phyloP scores from a whole-genome alignment of 2,888 invertebrate species.

The Drosophila hawaiiensis region DNA sequence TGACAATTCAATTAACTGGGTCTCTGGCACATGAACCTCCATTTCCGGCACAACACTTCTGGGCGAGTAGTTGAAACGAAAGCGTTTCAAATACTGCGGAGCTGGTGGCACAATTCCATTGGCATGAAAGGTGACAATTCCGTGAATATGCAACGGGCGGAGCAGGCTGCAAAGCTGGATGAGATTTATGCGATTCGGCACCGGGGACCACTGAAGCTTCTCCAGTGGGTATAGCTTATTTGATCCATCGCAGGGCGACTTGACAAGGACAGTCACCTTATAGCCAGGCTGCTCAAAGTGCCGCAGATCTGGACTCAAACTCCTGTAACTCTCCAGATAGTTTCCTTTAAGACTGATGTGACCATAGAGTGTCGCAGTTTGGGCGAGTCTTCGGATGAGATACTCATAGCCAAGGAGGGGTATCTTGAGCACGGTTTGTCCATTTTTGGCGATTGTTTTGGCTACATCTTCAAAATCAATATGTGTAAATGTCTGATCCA shows the following conservation, averaged over 20 bases:
- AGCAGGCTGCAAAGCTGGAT: slow-evolving; percentile 62
- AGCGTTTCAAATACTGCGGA: slow-evolving; percentile 52
- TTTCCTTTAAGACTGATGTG: slow-evolving; percentile 39
- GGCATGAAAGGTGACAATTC: slow-evolving; percentile 47
- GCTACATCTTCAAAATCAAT: slow-evolving; percentile 50
- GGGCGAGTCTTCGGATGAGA: slow-evolving; percentile 35
- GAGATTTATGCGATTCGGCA: slow-evolving; percentile 59
- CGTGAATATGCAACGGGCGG: slow-evolving; percentile 54
- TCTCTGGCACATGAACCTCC: slow-evolving; percentile 7
- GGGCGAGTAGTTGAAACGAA: slow-evolving; percentile 31
- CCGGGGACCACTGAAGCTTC: slow-evolving; percentile 54
- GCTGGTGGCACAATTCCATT: slow-evolving; percentile 26
- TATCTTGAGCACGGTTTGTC: slow-evolving; percentile 23
- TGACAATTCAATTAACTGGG: slow-evolving; percentile 2
- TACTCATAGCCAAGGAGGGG: slow-evolving; percentile 63
- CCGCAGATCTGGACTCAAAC: slow-evolving; percentile 23
- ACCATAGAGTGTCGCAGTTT: slow-evolving; percentile 41
- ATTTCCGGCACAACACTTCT: neutral
- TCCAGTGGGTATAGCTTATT: neutral
- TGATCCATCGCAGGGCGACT: no score
- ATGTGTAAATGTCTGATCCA: slow-evolving; percentile 25
- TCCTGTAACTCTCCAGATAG: slow-evolving; percentile 26
- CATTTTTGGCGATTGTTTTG: slow-evolving; percentile 4
- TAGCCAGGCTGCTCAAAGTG: slow-evolving; percentile 23
- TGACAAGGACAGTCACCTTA: slow-evolving; percentile 12